Evolutionary conservation across 2,797 vertebrate genomes (phyloP).

Genomic region (Platalea minor): DNA sequence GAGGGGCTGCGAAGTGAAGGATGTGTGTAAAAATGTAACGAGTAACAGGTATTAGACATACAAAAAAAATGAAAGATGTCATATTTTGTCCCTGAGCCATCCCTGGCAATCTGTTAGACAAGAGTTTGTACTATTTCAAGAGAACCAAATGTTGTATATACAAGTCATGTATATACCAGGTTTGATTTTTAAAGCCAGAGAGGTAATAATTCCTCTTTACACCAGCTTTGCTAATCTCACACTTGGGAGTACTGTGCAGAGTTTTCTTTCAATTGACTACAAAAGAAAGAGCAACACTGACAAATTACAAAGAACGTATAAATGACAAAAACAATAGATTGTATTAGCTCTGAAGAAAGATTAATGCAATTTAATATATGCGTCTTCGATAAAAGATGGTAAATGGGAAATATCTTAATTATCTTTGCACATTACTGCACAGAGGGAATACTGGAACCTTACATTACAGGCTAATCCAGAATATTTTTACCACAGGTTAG

Average conservation of each 20-base stretch:
- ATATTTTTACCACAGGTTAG: neutral
- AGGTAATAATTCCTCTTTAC: slow-evolving; percentile 5
- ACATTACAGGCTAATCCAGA: neutral
- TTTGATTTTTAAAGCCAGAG: slow-evolving; percentile 2
- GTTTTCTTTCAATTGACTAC: neutral
- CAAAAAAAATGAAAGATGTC: neutral
- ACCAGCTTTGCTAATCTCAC: neutral
- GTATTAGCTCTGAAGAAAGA: neutral
- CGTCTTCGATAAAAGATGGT: neutral
- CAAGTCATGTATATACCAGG: neutral
- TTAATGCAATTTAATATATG: neutral
- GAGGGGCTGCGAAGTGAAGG: neutral
- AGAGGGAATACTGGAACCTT: neutral
- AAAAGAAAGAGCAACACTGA: neutral
- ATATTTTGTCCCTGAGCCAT: neutral
- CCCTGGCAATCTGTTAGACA: neutral
- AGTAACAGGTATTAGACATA: neutral
- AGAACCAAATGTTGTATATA: neutral
- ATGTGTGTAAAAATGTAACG: neutral
- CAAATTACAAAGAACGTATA: neutral
- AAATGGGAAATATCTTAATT: slow-evolving; percentile 9
- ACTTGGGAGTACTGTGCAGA: neutral
- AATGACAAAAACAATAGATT: neutral
- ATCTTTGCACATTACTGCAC: neutral
- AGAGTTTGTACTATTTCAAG: neutral